Conservation (phyloP, 2,888 invertebrate species). For the Drosophila kanekoi region DNA sequence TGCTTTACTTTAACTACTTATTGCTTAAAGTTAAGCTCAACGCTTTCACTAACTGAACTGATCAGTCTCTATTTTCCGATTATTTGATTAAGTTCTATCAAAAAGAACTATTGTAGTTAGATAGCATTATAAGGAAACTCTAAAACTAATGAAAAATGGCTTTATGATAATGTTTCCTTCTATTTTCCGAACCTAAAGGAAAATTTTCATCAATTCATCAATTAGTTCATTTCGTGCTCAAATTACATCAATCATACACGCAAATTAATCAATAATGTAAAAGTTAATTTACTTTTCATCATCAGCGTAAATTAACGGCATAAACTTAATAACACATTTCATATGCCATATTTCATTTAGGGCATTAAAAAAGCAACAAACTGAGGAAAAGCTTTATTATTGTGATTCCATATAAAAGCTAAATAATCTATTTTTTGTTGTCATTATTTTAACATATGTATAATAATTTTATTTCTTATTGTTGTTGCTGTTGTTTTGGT, state of each 20-base stretch:
- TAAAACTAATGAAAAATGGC: too few relatives aligned
- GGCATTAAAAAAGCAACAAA: constrained; percentile 22
- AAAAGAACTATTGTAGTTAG: too few relatives aligned
- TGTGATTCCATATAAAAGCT: constrained; percentile 36
- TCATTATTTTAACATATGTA: constrained; percentile 56
- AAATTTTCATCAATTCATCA: too few relatives aligned
- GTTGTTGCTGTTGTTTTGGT: constrained; percentile 9
- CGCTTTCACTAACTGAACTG: too few relatives aligned
- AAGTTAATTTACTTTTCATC: not conserved
- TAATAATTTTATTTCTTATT: constrained; percentile 36
- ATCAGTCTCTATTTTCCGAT: too few relatives aligned
- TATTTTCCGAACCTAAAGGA: too few relatives aligned
- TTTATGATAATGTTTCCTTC: too few relatives aligned
- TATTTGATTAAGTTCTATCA: too few relatives aligned
- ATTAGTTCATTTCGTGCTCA: too few relatives aligned
- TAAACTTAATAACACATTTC: constrained; percentile 26
- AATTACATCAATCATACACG: not conserved
- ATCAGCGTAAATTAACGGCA: constrained; percentile 8
- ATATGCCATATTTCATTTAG: constrained; percentile 32
- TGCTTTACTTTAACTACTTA: too few relatives aligned
- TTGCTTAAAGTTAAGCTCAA: too few relatives aligned
- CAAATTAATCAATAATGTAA: not conserved
- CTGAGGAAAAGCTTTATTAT: constrained; percentile 33
- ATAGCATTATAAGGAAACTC: too few relatives aligned
- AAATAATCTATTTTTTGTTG: constrained; percentile 40